phyloP scores from a whole-genome alignment of 2,113 vertebrate species.

The Laterallus jamaicensis region DNA sequence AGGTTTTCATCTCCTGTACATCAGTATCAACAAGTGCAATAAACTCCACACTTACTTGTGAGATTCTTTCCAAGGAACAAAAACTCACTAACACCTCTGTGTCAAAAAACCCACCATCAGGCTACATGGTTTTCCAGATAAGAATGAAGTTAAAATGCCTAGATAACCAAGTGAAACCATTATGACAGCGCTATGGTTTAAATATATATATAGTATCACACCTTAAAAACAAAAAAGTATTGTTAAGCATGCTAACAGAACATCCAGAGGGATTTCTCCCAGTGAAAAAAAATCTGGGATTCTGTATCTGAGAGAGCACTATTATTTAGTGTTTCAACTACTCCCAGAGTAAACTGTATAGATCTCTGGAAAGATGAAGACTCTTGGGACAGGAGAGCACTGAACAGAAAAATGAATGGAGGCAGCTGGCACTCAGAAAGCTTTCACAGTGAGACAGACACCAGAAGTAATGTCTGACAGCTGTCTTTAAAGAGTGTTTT shows the following conservation, averaged over 20 bases:
- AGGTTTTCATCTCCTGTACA: background rate
- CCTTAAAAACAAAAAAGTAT: background rate
- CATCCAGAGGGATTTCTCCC: background rate
- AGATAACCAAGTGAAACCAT: background rate
- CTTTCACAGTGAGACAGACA: background rate
- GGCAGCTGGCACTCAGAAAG: background rate
- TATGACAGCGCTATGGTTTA: fast-evolving
- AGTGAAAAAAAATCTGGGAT: background rate
- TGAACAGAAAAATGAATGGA: background rate
- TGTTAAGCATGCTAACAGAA: background rate
- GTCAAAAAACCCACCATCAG: background rate
- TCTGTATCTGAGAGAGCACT: background rate
- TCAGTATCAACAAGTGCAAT: background rate
- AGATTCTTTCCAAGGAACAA: background rate
- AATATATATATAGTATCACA: background rate
- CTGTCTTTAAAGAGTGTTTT: background rate
- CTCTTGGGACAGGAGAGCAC: background rate
- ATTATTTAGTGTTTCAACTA: background rate
- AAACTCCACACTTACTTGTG: background rate
- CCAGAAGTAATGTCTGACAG: background rate
- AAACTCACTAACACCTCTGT: background rate
- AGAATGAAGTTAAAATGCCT: fast-evolving
- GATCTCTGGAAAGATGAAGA: background rate
- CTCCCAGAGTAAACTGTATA: background rate
- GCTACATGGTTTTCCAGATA: background rate